Base-by-base conservation (phyloP, 2,113 vertebrate genomes). In the Sprattus sprattus region DNA sequence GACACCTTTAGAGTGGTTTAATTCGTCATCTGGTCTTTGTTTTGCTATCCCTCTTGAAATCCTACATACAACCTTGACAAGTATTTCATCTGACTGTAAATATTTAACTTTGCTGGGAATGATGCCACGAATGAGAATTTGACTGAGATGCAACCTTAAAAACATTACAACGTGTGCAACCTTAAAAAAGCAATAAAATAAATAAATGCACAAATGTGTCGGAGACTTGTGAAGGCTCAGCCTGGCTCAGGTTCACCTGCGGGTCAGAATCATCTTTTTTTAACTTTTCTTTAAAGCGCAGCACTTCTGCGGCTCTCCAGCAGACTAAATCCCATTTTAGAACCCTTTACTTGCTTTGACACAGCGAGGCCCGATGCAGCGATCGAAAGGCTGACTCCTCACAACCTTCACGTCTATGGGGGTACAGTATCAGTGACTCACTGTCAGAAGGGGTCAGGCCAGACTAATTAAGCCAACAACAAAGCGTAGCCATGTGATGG, bases 381-480 rank as follows among this genome's bases (percentile, higher is more conserved):
- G 71, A 78, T 78, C 71, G 71, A 78, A 78, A 13, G 71, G 71
- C 71, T 78, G 71, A 78, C 71, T 39, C 28, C 71, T 18, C 28
- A 15, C 71, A 78, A 78, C 71, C 71, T 15, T 15, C 15, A 11
- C 71, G 28, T 78, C 71, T 39, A 78, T 15, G 11, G 71, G 25
- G 28, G 71, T 39, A 78, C 71, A 18, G 71, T 32, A 78, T 78
- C 71, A 39, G 11, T 39, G 28, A 11, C n/a, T 52, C 15, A 5
- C 84, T 45, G 71, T 85, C 47, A 85, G 84, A 15, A 80, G 81
- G 60, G 64, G 84, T 71, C 52, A 47, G 54, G 16, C 52, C 78
- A 50, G 3, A 81, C 78, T 87, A 87, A 89, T 89, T 87, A 84
- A 85, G 45, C 80, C 78, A 75, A 86, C 54, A 87, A 71, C 84